These are phyloP conservation scores for Lycaena phlaeas DNA, from an alignment of 2,888 invertebrate species.

Conservation along the genomic window DNA sequence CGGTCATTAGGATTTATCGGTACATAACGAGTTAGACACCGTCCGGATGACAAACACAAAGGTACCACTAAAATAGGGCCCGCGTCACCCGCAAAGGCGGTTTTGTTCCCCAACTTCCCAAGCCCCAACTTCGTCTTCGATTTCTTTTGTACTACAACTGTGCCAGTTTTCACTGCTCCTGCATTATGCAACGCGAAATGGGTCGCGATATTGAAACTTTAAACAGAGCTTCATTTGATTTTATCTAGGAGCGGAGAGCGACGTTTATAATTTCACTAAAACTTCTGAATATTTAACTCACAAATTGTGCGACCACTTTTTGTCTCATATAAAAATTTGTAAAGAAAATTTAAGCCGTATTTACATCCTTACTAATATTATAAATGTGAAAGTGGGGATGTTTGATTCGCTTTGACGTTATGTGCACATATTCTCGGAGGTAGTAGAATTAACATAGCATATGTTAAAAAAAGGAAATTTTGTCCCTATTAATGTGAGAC, in stretches of 20 bases:
- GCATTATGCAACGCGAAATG: slow-evolving; percentile 16
- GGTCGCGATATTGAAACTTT: slow-evolving; percentile 17
- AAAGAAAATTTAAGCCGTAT: neutral
- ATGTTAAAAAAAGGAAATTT: no score
- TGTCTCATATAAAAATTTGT: no score
- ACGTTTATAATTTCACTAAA: slow-evolving; percentile 1
- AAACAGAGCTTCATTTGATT: slow-evolving; percentile 13
- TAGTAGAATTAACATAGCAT: no score
- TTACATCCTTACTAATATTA: no score
- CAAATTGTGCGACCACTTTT: neutral
- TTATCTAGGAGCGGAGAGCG: neutral
- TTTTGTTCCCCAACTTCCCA: slow-evolving; percentile 31
- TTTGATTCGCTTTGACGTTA: no score
- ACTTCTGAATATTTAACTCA: neutral
- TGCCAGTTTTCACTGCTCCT: slow-evolving; percentile 20
- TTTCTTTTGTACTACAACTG: slow-evolving; percentile 26
- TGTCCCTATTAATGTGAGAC: no score
- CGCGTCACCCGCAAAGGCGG: slow-evolving; percentile 21
- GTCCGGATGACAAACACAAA: no score
- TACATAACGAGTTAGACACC: no score
- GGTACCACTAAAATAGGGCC: slow-evolving; percentile 15
- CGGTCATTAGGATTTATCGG: no score
- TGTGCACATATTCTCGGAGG: no score
- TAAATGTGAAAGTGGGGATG: no score
- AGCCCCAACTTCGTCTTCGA: slow-evolving; percentile 37